phyloP scores from a whole-genome alignment of 2,113 vertebrate species.

The Bos indicus region DNA sequence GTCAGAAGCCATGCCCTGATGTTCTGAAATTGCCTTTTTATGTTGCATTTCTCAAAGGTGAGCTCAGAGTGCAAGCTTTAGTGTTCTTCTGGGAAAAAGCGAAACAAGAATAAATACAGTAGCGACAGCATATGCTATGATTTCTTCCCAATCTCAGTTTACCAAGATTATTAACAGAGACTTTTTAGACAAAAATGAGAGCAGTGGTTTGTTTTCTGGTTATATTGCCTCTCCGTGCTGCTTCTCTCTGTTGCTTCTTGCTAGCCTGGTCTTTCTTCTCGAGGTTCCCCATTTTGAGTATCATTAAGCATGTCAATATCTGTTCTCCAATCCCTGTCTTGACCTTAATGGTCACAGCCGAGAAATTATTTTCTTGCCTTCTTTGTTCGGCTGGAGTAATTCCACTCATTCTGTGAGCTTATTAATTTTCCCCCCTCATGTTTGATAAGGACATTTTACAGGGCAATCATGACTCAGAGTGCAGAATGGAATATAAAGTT shows the following conservation, averaged over 20 bases:
- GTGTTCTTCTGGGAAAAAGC: slow-evolving; percentile 46
- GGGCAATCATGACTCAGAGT: slow-evolving; percentile 31
- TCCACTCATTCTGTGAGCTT: not conserved
- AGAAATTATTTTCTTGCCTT: slow-evolving; percentile 41
- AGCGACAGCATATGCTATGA: not conserved
- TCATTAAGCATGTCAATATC: slow-evolving; percentile 14
- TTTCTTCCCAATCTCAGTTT: slow-evolving; percentile 48
- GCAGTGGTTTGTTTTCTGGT: slow-evolving; percentile 1
- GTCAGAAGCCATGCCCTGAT: slow-evolving; percentile 41
- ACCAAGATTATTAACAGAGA: slow-evolving; percentile 34
- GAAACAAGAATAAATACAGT: slow-evolving; percentile 57
- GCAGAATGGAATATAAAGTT: slow-evolving; percentile 36
- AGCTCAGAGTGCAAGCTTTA: slow-evolving; percentile 52
- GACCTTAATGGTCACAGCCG: slow-evolving; percentile 15
- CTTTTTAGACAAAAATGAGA: slow-evolving; percentile 22
- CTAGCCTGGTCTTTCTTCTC: not conserved
- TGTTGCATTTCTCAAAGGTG: slow-evolving; percentile 50
- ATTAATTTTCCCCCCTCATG: not conserved
- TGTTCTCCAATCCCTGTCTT: not conserved
- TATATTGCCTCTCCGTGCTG: not conserved
- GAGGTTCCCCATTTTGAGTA: not conserved
- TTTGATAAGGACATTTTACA: slow-evolving; percentile 30
- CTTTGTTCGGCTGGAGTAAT: slow-evolving; percentile 27
- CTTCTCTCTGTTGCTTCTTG: not conserved
- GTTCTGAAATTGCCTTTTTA: slow-evolving; percentile 47